Base-by-base conservation (phyloP, 2,797 vertebrate genomes). In the Liasis olivaceus region DNA sequence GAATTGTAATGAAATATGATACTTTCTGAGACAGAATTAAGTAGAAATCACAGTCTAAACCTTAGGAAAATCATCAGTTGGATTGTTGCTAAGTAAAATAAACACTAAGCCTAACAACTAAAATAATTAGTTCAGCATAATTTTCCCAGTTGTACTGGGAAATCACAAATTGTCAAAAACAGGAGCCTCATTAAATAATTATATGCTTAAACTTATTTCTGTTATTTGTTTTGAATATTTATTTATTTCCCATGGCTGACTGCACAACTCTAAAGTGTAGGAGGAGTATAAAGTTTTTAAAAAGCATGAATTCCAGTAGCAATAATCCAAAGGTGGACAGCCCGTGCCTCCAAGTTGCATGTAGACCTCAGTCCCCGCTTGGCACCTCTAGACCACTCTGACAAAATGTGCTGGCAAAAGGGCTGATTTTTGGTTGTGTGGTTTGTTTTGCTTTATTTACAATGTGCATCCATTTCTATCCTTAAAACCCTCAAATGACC, bases 1-100 rank as follows among this genome's bases (percentile, higher is more conserved):
- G 15, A 4, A 14, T 90, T 64, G 26, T 89, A 85, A 66, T 91
- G 36, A 47, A 90, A n/a, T 51, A 87, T 91, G 56, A 91, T 72
- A 86, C 54, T 60, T 87, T 88, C 84, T 69, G 77, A 69, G 72
- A 47, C 47, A 87, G 91, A 94, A 60, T 66, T 86, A 91, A 72
- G 93, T 4, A 77, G 89, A 92, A 85, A 72, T 91, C 59, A 92
- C n/a, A 81, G 42, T 91, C 92, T 92, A 93, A 89, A 66, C 77
- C 14, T 85, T 89, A 93, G 51, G 89, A 59, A 58, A 90, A 87
- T 28, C 1, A 13, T 90, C 51, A 90, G 51, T 56, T 60, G 91
- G 93, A 85, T 17, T 26, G 22, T 60, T 89, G 60, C 62, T 59
- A 93, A 85, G 28, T 54, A 69, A 60, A 90, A 42, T 60, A 85